phyloP scores from a whole-genome alignment of 2,888 invertebrate species.

The Tipula confusa region DNA sequence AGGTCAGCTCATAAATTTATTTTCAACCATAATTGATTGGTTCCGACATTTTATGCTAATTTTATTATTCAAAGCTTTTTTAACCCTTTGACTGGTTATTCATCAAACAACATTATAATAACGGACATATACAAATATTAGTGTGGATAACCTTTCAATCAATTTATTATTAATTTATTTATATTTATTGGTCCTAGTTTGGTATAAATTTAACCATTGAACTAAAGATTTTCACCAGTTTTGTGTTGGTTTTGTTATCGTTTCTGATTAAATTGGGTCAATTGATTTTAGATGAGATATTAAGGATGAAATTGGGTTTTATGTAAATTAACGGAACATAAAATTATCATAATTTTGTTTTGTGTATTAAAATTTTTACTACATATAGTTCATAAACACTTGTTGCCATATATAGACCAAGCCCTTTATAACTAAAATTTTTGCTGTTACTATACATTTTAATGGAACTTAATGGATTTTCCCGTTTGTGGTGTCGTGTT shows the following conservation, averaged over 20 bases:
- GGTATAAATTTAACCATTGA: not conserved
- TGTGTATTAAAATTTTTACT: not conserved
- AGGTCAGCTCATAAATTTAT: too few relatives aligned
- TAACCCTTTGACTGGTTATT: not conserved
- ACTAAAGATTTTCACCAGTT: not conserved
- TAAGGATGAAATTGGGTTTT: constrained; percentile 13
- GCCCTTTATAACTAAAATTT: not conserved
- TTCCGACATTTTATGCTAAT: too few relatives aligned
- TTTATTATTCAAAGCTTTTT: not conserved
- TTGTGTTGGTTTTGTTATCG: not conserved
- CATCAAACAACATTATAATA: not conserved
- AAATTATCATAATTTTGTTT: not conserved
- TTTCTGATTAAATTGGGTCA: not conserved
- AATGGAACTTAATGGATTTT: not conserved
- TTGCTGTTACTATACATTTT: not conserved
- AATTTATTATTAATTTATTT: constrained; percentile 1
- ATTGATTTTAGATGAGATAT: not conserved
- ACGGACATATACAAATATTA: not conserved
- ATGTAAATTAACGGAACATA: not conserved
- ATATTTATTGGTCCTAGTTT: not conserved
- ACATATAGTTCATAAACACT: not conserved
- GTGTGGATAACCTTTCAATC: not conserved
- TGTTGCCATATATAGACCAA: not conserved
- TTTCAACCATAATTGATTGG: not conserved
- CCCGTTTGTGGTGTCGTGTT: not conserved